phyloP scores from a whole-genome alignment of 1,140 invertebrate species.

The Drosophila serrata region DNA sequence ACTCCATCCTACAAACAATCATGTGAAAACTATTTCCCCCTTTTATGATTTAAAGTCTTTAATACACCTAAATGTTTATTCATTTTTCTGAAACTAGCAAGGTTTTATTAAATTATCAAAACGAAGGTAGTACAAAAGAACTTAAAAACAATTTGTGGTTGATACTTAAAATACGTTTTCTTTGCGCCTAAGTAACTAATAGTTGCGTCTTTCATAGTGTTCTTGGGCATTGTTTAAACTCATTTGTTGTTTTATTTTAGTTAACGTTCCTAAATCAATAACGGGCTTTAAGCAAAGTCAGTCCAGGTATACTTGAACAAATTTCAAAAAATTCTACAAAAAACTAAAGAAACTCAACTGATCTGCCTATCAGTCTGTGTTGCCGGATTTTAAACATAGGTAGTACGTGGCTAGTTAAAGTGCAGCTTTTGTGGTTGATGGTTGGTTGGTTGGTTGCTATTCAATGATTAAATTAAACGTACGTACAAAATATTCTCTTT shows the following conservation, averaged over 20 bases:
- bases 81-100: conserved; percentile 61
- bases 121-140: conserved; percentile 62
- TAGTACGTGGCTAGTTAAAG: conserved; percentile 13
- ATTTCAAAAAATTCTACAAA: conserved; percentile 13
- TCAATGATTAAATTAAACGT: conserved; percentile 72
- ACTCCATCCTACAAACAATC: too few species aligned
- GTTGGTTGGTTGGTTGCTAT: conserved; percentile 31
- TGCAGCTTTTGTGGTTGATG: conserved; percentile 33
- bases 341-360: conserved; percentile 13
- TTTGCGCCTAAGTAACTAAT: conserved; percentile 31
- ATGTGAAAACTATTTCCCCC: too few species aligned
- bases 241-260: conserved; percentile 17
- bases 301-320: conserved; percentile 7
- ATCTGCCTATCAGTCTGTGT: conserved; percentile 4
- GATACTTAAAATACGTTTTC: conserved; percentile 34
- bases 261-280: conserved; percentile 14
- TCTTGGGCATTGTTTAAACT: conserved; percentile 38
- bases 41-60: background rate
- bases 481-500: conserved; percentile 76
- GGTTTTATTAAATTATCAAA: conserved; percentile 70
- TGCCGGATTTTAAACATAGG: conserved; percentile 4
- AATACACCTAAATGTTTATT: conserved; percentile 14
- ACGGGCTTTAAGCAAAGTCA: conserved; percentile 11
- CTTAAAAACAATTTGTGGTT: conserved; percentile 59
- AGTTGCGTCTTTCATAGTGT: conserved; percentile 38